Evolutionary conservation across 2,113 vertebrate species (phyloP).

Genomic region (Otocyon megalotis): DNA sequence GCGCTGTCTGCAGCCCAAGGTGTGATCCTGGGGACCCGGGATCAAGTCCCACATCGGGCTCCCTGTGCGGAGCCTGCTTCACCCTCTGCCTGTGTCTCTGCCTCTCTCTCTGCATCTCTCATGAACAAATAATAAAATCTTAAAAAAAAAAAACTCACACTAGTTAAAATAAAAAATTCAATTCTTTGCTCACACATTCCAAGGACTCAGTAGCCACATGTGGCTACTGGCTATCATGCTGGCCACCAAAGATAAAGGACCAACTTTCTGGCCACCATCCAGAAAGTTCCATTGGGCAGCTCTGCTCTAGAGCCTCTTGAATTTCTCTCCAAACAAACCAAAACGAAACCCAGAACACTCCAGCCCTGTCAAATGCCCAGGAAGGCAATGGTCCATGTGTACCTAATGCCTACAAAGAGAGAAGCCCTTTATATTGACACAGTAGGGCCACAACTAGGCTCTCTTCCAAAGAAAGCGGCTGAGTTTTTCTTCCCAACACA

Average conservation of each 20-base stretch:
- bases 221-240: background rate
- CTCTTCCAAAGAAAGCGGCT: background rate
- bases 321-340: background rate
- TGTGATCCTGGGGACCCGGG: no score
- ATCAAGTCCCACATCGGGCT: no score
- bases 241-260: background rate
- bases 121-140: no score
- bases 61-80: no score
- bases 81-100: no score
- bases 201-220: background rate
- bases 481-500: background rate
- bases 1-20: no score
- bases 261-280: no score
- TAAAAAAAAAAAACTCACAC: background rate
- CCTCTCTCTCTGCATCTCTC: no score
- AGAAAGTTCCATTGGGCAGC: background rate
- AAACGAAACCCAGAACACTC: background rate
- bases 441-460: background rate
- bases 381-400: background rate
- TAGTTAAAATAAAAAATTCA: background rate
- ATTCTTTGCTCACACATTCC: background rate
- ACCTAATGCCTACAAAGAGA: background rate
- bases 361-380: background rate
- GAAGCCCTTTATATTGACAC: background rate
- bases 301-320: background rate